Base-by-base conservation (phyloP, 2,888 invertebrate species). In the Leptura quadrifasciata region DNA sequence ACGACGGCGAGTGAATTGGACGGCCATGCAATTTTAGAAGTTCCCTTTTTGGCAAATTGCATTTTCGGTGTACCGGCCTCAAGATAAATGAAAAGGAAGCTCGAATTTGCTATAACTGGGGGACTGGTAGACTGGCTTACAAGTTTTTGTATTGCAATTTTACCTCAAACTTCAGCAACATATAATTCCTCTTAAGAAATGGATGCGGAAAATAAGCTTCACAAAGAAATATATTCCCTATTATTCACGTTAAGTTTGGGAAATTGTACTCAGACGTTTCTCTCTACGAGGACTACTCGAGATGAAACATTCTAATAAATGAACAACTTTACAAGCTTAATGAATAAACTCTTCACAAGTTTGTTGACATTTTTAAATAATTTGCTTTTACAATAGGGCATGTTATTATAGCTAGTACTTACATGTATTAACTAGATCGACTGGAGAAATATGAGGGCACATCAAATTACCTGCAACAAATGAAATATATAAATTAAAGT, bases 31-130 rank as follows among this genome's bases (percentile, higher is more conserved):
- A 63, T 63, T 68, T 55, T 4, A 27, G 55, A 17, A 55, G 24
- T 54, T 27, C 57, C 18, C 68, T 35, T 35, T 68, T 68, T 55
- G 27, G 57, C 35, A 68, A 57, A 68, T 68, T 68, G 57, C 68
- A 68, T 68, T 55, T 68, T 31, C 57, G 57, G 31, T 55, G 27
- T 27, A 24, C 68, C 27, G 31, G 55, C 31, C 17, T 21, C 68
- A 17, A 18, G 55, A 9, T 57, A 57, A 67, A 68, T 68, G 27
- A 55, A 67, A 54, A 17, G 67, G 55, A 67, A 67, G 39, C 24
- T 27, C n/a, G 52, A 67, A 17, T 24, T 67, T 24, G 24, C 54
- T 67, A 24, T 67, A 67, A 67, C 54, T 24, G 54, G 9, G 65
- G 21, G 1, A n/a, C 1, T 1, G 10, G 1, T 39, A 3, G 39